These are phyloP conservation scores for Bedellia somnulentella DNA, from an alignment of 2,888 invertebrate genomes.

Conservation along the genomic window DNA sequence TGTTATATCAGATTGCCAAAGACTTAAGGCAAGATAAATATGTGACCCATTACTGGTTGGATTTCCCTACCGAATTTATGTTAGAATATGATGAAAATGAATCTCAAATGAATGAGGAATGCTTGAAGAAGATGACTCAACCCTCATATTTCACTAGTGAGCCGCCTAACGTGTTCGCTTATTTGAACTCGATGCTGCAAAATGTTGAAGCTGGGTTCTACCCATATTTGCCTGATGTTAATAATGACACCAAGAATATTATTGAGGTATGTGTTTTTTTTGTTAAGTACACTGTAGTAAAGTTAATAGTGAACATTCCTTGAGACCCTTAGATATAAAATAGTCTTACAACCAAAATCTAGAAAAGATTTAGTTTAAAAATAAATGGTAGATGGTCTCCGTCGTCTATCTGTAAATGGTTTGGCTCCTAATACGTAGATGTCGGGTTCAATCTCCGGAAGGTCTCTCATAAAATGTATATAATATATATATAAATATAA, in stretches of 20 bases:
- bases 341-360: no score
- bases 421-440: no score
- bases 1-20: conserved; percentile 74
- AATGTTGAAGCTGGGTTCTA: conserved; percentile 60
- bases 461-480: no score
- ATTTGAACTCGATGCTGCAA: conserved; percentile 67
- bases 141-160: conserved; percentile 64
- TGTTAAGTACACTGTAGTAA: no score
- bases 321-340: no score
- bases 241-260: conserved; percentile 70
- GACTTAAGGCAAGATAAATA: conserved; percentile 75
- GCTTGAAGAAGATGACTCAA: conserved; percentile 59
- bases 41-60: conserved; percentile 80
- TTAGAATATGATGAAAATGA: conserved; percentile 29
- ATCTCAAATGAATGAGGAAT: conserved; percentile 58
- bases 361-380: no score
- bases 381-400: no score
- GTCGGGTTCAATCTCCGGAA: no score
- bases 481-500: no score
- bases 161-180: conserved; percentile 73
- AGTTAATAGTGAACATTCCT: no score
- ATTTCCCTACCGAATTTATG: conserved; percentile 70
- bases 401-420: no score
- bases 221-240: conserved; percentile 74
- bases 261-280: conserved; percentile 66